These are phyloP conservation scores for Erythrolamprus reginae DNA, from an alignment of 2,113 vertebrate genomes.

Conservation along the genomic window DNA sequence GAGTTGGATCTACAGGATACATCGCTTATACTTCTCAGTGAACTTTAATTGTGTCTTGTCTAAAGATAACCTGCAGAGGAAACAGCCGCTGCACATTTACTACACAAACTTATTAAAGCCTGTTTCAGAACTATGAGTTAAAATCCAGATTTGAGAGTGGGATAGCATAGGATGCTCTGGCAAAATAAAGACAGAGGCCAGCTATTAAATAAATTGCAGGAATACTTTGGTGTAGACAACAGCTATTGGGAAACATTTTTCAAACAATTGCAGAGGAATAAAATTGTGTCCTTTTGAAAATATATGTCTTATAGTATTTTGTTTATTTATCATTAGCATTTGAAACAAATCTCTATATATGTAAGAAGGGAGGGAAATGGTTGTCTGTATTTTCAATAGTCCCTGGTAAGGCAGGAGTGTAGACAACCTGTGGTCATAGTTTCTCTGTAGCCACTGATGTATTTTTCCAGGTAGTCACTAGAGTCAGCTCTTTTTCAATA, in stretches of 20 bases:
- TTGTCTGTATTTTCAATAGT: neutral
- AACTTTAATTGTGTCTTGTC: neutral
- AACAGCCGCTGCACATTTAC: neutral
- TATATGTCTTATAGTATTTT: neutral
- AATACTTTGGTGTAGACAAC: neutral
- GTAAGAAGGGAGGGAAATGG: neutral
- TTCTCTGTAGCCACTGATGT: neutral
- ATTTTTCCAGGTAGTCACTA: neutral
- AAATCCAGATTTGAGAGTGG: neutral
- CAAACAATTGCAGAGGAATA: neutral
- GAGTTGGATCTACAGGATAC: conserved; percentile 7
- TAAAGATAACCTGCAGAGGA: rapidly evolving
- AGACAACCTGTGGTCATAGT: neutral
- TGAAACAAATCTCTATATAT: neutral
- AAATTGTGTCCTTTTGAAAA: neutral
- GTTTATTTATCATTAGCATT: neutral
- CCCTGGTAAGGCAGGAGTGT: neutral
- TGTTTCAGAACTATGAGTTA: neutral
- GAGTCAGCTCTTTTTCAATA: neutral
- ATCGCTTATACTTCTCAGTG: conserved; percentile 6
- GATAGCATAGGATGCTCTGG: neutral
- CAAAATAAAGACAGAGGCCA: neutral
- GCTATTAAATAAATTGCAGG: neutral
- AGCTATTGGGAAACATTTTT: conserved; percentile 10
- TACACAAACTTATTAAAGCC: rapidly evolving